Percentiles rank a stretch among this genome's conserved stretches.
Evolutionary conservation across 2,797 vertebrate genomes (phyloP).

Genomic region (Crypturellus tataupa): DNA sequence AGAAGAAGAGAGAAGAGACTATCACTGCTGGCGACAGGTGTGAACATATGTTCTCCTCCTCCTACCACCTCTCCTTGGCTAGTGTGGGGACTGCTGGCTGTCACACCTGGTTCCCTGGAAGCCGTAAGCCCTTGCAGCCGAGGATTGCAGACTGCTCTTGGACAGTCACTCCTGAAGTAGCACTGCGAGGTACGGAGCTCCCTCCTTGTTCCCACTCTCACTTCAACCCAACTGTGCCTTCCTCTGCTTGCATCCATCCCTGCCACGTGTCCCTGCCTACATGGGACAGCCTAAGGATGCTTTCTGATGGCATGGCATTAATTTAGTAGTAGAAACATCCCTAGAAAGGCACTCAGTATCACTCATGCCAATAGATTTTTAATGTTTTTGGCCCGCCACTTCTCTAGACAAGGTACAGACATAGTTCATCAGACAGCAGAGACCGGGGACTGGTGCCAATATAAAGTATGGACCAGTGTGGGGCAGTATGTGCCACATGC

Average conservation of each 20-base stretch:
- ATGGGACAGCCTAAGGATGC: neutral
- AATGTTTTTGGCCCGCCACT: neutral
- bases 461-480: no score
- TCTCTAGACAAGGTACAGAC: neutral
- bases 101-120: neutral
- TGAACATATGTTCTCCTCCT: neutral
- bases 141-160: neutral
- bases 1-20: neutral
- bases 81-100: neutral
- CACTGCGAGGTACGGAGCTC: neutral
- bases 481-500: neutral
- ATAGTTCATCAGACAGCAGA: neutral
- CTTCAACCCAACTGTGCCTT: neutral
- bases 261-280: neutral
- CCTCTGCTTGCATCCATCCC: fast-evolving
- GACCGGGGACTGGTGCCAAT: neutral
- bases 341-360: neutral
- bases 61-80: neutral
- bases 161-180: neutral
- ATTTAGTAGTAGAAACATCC: neutral
- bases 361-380: neutral
- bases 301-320: neutral
- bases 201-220: neutral
- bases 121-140: neutral
- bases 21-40: neutral